Evolutionary conservation across 2,797 vertebrate genomes (phyloP).

Genomic region (Pseudocheirus occidentalis): DNA sequence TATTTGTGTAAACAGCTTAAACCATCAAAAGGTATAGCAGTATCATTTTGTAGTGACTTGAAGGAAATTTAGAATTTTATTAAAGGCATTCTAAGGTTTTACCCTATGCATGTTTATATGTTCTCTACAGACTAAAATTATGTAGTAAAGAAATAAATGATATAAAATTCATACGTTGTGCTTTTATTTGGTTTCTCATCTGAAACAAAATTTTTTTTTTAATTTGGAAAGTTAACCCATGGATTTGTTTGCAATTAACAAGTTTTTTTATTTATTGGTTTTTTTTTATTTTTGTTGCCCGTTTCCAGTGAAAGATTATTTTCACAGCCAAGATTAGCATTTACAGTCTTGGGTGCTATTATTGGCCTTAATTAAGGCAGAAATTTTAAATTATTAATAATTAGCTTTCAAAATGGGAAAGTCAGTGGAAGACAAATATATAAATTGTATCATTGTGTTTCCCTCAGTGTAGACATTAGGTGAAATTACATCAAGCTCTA

Average conservation of each 20-base stretch:
- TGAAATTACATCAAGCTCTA: neutral
- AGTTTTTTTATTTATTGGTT: neutral
- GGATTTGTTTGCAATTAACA: neutral
- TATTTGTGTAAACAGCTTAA: conserved; percentile 18
- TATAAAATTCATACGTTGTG: neutral
- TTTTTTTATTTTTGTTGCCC: neutral
- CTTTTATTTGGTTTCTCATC: neutral
- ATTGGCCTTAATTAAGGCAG: conserved; percentile 10
- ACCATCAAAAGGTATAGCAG: neutral
- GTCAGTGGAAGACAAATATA: neutral
- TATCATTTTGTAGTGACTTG: neutral
- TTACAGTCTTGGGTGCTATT: neutral
- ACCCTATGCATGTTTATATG: neutral
- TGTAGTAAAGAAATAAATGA: neutral
- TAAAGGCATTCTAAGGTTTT: conserved; percentile 11
- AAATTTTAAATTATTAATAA: conserved; percentile 39
- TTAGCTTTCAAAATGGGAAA: neutral
- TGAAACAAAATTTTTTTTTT: neutral
- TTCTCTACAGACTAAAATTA: neutral
- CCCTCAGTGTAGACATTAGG: neutral
- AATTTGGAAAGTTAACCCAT: neutral
- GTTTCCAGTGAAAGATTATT: neutral
- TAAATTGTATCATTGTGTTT: neutral
- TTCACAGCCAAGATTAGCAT: conserved; percentile 1
- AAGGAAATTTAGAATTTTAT: neutral